Evolutionary conservation across 1,140 invertebrate genomes (phyloP), one percentile per base, ranked within the genome.

Genomic region (Lepidostoma basale): DNA sequence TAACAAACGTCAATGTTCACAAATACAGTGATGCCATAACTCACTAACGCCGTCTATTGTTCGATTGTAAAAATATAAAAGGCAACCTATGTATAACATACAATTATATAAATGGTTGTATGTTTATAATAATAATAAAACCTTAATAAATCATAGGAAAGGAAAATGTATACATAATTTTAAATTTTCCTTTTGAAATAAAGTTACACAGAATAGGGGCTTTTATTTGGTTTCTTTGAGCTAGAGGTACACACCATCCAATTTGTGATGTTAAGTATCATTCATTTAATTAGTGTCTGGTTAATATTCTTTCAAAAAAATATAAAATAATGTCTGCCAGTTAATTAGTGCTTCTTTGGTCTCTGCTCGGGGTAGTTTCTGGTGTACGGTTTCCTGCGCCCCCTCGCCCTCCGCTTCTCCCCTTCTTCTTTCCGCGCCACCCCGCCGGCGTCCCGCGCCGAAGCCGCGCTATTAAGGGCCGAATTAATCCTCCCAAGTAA

Each of bases 401-500:
- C 10, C 44, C 44, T n/a, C 20, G 8, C 18, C 28, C 14, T 20
- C 52, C 12, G 0, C 14, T 30, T 3, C 12, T 12, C 0, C 30
- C 6, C 16, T 18, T n/a, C n/a, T n/a, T n/a, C n/a, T n/a, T n/a
- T n/a, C n/a, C n/a, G n/a, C n/a, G n/a, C n/a, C n/a, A n/a, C n/a
- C n/a, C n/a, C n/a, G n/a, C n/a, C n/a, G n/a, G n/a, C n/a, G n/a
- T 0, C 8, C 26, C 14, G 28, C 30, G 14, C 20, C 9, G 70
- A 72, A 72, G 70, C 70, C 70, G 39, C 47, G 60, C 64, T 40
- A 20, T 28, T 33, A 54, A 42, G 44, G 64, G 65, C 60, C 54
- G 59, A 72, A 72, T 72, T 72, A 72, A 72, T 72, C 70, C 66
- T 42, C 70, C 45, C n/a, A 63, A 49, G 67, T 59, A 72, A 66